Evolutionary conservation across 2,888 invertebrate genomes (phyloP), one percentile per base, ranked within the genome.

Genomic region (Ligdia adustata): DNA sequence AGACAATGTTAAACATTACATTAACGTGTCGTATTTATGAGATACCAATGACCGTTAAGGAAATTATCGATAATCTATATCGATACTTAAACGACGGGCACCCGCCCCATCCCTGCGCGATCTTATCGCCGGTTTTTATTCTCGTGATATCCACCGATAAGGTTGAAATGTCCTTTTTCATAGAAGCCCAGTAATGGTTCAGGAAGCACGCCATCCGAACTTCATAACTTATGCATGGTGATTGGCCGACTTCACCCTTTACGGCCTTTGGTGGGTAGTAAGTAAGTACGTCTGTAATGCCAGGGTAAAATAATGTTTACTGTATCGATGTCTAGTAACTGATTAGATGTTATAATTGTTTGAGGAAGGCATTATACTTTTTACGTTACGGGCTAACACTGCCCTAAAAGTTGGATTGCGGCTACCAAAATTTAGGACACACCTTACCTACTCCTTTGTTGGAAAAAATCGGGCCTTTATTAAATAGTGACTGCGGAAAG

Each of bases 81-180:
- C 59, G 60, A 57, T 48, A 55, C n/a, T 4, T 3, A 15, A n/a
- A 11, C 9, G 5, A 5, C 9, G 5, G 7, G 11, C 3, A 9
- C 5, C 11, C 11, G 15, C 14, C 68, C 56, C 64, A 66, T 52
- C 63, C 62, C 70, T 59, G 60, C 46, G 69, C 70, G 90, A 90
- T 89, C 82, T 89, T 88, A 89, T 89, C 89, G 66, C 59, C 60
- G 54, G 80, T 85, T 89, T 88, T 89, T 89, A 89, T 89, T 89
- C 87, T 86, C 82, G 82, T 86, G 89, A 89, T 90, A 88, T 80
- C 85, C 83, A 72, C 62, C 81, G 90, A 90, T 89, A 90, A 90
- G 80, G 78, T 70, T 71, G 77, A 83, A 87, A 87, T 88, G 88
- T 89, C 87, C 88, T 88, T 89, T 90, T 90, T 83, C 89, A 89